Evolutionary conservation across 2,797 vertebrate genomes (phyloP).

Genomic region (Hydrophis major): DNA sequence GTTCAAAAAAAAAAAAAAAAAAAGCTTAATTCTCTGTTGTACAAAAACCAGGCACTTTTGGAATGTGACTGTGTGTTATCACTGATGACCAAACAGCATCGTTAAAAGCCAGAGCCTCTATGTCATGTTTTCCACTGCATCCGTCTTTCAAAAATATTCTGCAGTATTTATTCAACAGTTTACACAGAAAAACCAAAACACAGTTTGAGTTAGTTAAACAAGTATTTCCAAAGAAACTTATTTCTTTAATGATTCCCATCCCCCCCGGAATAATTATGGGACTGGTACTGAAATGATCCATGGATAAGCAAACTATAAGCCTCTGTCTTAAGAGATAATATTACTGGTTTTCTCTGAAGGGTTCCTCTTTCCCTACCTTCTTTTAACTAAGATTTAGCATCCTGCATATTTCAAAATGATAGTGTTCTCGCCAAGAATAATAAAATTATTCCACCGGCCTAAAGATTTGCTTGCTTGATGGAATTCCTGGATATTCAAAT

Average conservation of each 20-base stretch:
- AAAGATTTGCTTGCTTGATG: background rate
- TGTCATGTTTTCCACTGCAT: constrained; percentile 62
- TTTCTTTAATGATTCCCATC: background rate
- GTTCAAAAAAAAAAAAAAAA: background rate
- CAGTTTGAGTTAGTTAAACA: background rate
- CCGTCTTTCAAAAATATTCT: constrained; percentile 51
- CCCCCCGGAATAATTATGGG: background rate
- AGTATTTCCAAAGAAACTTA: constrained; percentile 27
- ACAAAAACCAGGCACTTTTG: background rate
- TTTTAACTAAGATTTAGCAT: background rate
- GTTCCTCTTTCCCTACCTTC: background rate
- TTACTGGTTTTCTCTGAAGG: background rate
- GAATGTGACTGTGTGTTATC: background rate
- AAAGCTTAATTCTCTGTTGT: background rate
- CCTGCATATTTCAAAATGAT: background rate
- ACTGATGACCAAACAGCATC: background rate
- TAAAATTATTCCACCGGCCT: background rate
- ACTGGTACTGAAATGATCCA: background rate
- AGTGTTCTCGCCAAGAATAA: background rate
- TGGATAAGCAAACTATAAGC: background rate
- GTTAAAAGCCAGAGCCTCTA: constrained; percentile 33
- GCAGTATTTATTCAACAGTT: constrained; percentile 41
- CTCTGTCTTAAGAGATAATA: background rate
- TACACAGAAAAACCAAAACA: constrained; percentile 26
- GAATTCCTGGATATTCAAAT: background rate